Conservation (phyloP, 2,797 vertebrate species). For the Pachyuromys duprasi region DNA sequence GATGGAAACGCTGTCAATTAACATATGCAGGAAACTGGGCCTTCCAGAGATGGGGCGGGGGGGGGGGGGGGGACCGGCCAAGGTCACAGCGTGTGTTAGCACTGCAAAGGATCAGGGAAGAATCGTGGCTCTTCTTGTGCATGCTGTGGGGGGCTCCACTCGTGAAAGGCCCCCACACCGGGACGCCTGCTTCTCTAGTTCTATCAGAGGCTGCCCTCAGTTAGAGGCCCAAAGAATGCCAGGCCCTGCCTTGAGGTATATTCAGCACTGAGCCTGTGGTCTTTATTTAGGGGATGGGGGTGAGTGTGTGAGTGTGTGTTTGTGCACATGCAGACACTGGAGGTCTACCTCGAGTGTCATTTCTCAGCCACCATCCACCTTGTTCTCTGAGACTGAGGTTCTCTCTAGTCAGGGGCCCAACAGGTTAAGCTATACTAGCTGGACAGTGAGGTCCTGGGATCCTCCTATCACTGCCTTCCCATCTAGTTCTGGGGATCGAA, state of each 20-base stretch:
- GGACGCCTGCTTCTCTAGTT: background rate
- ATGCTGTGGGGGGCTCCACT: background rate
- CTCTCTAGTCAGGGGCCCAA: background rate
- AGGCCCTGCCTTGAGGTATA: background rate
- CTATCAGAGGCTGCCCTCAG: background rate
- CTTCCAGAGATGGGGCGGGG: no score
- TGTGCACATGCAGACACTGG: background rate
- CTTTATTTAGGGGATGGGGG: background rate
- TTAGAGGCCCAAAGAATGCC: background rate
- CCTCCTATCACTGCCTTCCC: background rate
- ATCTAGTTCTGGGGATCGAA: background rate
- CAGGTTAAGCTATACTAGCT: background rate
- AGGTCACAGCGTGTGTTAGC: background rate
- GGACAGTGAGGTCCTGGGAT: background rate
- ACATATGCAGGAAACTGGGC: slow-evolving; percentile 9
- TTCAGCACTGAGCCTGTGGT: background rate
- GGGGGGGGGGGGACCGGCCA: background rate
- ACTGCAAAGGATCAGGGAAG: background rate
- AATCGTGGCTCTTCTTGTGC: background rate
- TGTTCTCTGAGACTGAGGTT: background rate
- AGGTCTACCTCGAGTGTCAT: background rate
- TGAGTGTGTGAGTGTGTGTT: background rate
- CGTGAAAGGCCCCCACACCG: fast-evolving
- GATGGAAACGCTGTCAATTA: slow-evolving; percentile 12
- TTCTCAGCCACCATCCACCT: background rate